Evolutionary conservation across 1,140 invertebrate genomes (phyloP), one percentile per base, ranked within the genome.

Genomic region (Bombyx mandarina): DNA sequence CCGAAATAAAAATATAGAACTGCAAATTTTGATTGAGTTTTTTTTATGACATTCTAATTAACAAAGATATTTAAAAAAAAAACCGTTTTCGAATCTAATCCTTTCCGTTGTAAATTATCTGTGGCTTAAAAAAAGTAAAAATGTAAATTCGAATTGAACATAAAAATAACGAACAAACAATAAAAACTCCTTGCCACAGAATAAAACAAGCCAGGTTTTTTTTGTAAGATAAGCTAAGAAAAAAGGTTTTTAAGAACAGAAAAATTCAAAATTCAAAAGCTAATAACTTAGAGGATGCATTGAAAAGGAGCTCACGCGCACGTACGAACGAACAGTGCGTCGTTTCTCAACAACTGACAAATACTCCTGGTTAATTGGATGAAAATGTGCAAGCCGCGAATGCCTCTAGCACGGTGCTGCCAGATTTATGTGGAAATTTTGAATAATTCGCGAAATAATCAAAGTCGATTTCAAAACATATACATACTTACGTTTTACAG

Each of bases 291-390:
- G 43, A 43, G 42, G 26, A 35, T 35, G 26, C 26, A 35, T 35
- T 35, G 26, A 35, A 3, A 35, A 35, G 26, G 10, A 54, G 45
- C 53, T 54, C 53, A 54, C 53, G 53, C 53, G 53, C 53, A 54
- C 18, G 48, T 18, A n/a, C 22, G 26, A 43, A 10, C 43, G 43
- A 66, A 66, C 63, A 58, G 66, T 49, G 50, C 45, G n/a, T 67
- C 69, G 66, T 72, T 72, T 68, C 56, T 70, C 57, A 43, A 22
- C 45, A 62, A 58, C 67, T 69, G 67, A 78, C 71, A 71, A 73
- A 75, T 78, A 66, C 67, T 59, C 60, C 45, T 58, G 52, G 61
- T 73, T 76, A 76, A 76, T 78, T 75, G 71, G 67, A 69, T 57
- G 66, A 73, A 71, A 72, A 70, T 62, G 63, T 58, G 62, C 59